Evolutionary conservation across 2,888 invertebrate genomes (phyloP), one percentile per base, ranked within the genome.

Genomic region (Melieria crassipennis): DNA sequence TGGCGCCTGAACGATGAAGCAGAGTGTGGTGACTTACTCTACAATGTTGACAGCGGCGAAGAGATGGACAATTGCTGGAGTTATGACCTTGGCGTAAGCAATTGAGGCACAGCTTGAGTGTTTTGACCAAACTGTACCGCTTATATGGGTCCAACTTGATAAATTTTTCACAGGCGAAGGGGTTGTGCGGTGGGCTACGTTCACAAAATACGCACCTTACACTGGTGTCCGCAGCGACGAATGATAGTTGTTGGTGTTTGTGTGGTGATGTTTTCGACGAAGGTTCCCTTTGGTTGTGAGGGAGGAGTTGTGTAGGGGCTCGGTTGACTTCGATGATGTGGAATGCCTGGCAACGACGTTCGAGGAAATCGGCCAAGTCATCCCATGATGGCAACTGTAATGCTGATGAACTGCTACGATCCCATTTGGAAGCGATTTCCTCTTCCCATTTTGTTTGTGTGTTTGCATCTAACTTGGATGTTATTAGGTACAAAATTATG

Each of bases 401-500:
- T 5, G 5, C 13, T 1, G 5, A 16, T 6, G 5, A 42, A 7
- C 43, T 43, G 16, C 30, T 46, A 7, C 7, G n/a, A 46, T 61
- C 65, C 47, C 62, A 65, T n/a, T 48, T 69, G 43, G 63, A 61
- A 4, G 64, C 69, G 5, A 66, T n/a, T 58, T 73, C 67, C 7
- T 75, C 72, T 58, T 73, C 73, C 73, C 67, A 73, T 67, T 75
- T 75, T 43, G 47, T 10, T 61, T 70, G 67, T 4, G 69, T 68
- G 4, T 73, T 52, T 7, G 60, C 16, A 65, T 75, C 75, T 4
- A 75, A 62, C 52, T 71, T 73, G 7, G 71, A 63, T 0, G 55
- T 50, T 43, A 75, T 58, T 45, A 75, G 55, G 47, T 73, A 68
- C 55, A 75, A 58, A 9, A 75, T 13, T 46, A 70, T 69, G 7